A percentile compares a stretch with the other conserved stretches of the same genome.
These are phyloP conservation scores for Lepidostoma basale DNA, from an alignment of 1,140 invertebrate genomes.

Conservation along the genomic window DNA sequence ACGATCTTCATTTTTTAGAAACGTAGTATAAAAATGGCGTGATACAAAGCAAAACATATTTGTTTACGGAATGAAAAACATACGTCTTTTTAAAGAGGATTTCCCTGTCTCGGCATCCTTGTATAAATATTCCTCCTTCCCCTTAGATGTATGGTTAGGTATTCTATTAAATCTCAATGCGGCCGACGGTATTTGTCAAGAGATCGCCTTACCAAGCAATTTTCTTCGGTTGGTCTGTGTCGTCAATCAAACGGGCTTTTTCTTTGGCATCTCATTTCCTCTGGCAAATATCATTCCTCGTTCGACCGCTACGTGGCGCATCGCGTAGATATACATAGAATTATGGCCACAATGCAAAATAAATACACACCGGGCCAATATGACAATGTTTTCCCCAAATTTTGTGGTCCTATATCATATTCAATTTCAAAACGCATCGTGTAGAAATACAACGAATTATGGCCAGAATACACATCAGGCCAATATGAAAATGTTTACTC, in stretches of 20 bases:
- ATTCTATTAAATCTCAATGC: slow-evolving; percentile 29
- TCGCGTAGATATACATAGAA: too few species aligned
- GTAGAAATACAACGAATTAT: too few species aligned
- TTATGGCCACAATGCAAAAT: too few species aligned
- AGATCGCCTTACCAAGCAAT: slow-evolving; percentile 33
- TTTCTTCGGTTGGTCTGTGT: slow-evolving; percentile 31
- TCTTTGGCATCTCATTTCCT: slow-evolving; percentile 47
- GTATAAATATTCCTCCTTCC: slow-evolving; percentile 5
- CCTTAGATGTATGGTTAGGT: not conserved
- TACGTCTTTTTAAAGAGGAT: slow-evolving; percentile 8
- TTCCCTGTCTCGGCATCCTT: not conserved
- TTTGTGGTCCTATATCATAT: not conserved
- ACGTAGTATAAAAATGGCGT: not conserved
- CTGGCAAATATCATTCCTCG: slow-evolving; percentile 43
- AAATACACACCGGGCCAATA: not conserved
- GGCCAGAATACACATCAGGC: too few species aligned
- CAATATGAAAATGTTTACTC: too few species aligned
- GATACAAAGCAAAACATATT: not conserved
- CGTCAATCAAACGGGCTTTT: slow-evolving; percentile 46
- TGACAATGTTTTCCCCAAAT: not conserved
- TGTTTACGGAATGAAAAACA: slow-evolving; percentile 12
- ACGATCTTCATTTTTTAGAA: too few species aligned
- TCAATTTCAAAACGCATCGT: too few species aligned
- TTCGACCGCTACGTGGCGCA: slow-evolving; percentile 20
- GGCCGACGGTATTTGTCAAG: slow-evolving; percentile 30